Evolutionary conservation across 2,113 vertebrate species (phyloP).

Genomic region (Atherinomorus stipes): DNA sequence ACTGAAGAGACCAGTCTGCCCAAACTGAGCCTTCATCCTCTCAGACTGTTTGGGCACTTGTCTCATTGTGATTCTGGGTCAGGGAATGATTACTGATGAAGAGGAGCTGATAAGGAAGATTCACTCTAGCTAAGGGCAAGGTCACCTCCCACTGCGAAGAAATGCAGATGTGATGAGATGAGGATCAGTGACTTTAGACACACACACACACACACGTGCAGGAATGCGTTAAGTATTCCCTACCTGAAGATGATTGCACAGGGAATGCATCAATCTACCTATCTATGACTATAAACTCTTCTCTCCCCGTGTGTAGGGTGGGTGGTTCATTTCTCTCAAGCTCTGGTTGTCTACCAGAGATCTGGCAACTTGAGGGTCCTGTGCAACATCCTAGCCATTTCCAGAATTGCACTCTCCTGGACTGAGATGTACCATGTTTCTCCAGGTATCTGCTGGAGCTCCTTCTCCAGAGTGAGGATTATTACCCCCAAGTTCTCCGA

Average conservation of each 20-base stretch:
- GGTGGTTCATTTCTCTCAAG: too few species aligned
- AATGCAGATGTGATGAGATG: conserved; percentile 73
- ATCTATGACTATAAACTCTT: not conserved
- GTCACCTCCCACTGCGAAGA: conserved; percentile 70
- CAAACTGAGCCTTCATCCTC: conserved; percentile 16
- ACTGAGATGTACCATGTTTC: too few species aligned
- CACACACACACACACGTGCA: not conserved
- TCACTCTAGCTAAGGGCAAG: conserved; percentile 70
- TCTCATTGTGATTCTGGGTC: conserved; percentile 73
- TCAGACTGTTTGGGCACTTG: conserved; percentile 18
- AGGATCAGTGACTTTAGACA: conserved; percentile 44
- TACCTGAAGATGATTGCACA: too few species aligned
- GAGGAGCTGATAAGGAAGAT: conserved; percentile 76
- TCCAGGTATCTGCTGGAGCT: too few species aligned
- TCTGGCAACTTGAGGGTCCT: too few species aligned
- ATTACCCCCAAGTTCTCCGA: too few species aligned
- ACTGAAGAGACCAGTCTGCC: not conserved
- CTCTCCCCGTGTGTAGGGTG: too few species aligned
- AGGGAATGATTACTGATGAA: conserved; percentile 71
- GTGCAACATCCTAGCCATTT: too few species aligned
- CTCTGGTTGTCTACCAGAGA: too few species aligned
- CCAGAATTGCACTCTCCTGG: too few species aligned
- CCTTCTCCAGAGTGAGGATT: too few species aligned
- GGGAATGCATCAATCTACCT: not conserved
- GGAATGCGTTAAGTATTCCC: not conserved